Conservation (phyloP, 2,888 invertebrate genomes). For the Mimas tiliae region DNA sequence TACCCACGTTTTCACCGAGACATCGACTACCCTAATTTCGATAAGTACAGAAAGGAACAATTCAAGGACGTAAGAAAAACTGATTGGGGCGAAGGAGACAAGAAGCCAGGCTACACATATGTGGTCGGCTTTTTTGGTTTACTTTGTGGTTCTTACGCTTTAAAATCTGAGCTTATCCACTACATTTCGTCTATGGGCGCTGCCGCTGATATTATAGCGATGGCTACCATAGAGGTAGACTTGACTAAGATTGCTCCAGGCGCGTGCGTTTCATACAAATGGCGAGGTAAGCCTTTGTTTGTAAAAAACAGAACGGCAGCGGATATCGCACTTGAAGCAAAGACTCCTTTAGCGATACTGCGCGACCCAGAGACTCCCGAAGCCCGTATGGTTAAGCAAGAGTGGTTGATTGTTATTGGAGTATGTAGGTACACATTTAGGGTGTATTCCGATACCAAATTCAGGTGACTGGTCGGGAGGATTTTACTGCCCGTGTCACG, state of each 20-base stretch:
- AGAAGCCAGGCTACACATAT: conserved; percentile 77
- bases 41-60: conserved; percentile 64
- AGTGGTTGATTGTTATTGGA: conserved; percentile 92
- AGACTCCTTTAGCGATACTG: conserved; percentile 85
- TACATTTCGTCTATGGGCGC: conserved; percentile 86
- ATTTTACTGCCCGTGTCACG: conserved; percentile 93
- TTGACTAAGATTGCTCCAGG: conserved; percentile 88
- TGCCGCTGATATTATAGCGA: conserved; percentile 89
- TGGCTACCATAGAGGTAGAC: conserved; percentile 91
- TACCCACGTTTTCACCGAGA: conserved; percentile 71
- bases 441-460: conserved; percentile 92
- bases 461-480: conserved; percentile 88
- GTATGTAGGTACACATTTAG: conserved; percentile 90
- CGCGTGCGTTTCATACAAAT: conserved; percentile 87
- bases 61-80: conserved; percentile 64
- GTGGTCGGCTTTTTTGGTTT: conserved; percentile 80
- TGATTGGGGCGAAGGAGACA: conserved; percentile 62
- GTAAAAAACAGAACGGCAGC: conserved; percentile 87
- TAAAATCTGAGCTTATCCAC: conserved; percentile 85
- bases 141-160: conserved; percentile 84
- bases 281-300: conserved; percentile 94
- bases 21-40: conserved; percentile 64
- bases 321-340: conserved; percentile 86
- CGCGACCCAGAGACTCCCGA: conserved; percentile 89
- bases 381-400: conserved; percentile 86